These are phyloP conservation scores for Oreochromis tanganicae DNA, from an alignment of 2,113 vertebrate genomes.

Conservation along the genomic window DNA sequence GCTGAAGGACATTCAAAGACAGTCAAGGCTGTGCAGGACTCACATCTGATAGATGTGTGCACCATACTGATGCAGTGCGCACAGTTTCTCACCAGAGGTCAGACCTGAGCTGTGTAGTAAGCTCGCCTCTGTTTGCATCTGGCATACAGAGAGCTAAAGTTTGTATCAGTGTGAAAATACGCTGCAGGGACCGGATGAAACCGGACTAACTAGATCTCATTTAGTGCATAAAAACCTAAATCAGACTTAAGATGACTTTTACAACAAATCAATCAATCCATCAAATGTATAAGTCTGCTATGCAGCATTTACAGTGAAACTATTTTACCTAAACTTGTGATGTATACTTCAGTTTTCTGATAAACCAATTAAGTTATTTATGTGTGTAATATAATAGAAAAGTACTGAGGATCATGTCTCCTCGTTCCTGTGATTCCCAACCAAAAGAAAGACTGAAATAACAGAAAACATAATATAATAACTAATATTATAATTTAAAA, in stretches of 20 bases:
- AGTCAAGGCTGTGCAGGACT: neutral
- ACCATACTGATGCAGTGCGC: neutral
- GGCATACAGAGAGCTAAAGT: neutral
- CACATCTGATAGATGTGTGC: neutral
- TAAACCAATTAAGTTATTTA: neutral
- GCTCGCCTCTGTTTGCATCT: neutral
- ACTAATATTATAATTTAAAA: neutral
- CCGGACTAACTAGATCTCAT: neutral
- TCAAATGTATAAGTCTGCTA: neutral
- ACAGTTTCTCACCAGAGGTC: constrained; percentile 21
- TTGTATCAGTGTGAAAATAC: neutral
- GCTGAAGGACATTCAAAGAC: neutral
- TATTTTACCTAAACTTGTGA: neutral
- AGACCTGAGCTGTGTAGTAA: neutral
- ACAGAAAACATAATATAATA: neutral
- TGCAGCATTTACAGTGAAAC: neutral
- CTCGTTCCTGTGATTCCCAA: neutral
- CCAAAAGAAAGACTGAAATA: neutral
- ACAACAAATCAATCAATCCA: neutral
- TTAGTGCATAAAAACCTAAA: neutral
- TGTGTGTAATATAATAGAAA: neutral
- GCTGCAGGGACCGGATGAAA: neutral
- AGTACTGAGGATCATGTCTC: neutral
- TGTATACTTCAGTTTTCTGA: neutral
- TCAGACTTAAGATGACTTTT: neutral